Base-by-base conservation (phyloP, 2,888 invertebrate species). In the Agriopis aurantiaria region DNA sequence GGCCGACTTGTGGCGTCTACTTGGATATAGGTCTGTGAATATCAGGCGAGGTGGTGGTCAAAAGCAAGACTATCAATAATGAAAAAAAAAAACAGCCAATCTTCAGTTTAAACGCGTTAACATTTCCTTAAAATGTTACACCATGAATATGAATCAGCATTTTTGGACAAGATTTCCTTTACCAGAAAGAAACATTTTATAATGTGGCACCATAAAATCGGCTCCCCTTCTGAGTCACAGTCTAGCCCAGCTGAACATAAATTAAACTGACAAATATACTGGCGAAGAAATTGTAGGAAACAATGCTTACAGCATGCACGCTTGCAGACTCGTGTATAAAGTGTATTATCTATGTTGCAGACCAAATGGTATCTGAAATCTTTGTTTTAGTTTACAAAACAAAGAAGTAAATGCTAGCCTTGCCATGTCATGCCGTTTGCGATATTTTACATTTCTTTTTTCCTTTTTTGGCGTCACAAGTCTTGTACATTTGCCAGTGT, bases 191-290 rank as follows among this genome's bases (percentile, higher is more conserved):
- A 62, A 53, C 45, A 53, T 62, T 62, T 62, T 52, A 45, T 41
- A 62, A 45, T 62, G 52, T 57, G 12, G 51, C 14, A n/a, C 11
- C 55, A 41, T 49, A 62, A 68, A 68, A 63, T 58, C 53, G 63
- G 58, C 68, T 58, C 62, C 53, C 12, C 14, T 43, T n/a, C 52
- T 68, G 63, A 68, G 33, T 68, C 68, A 64, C 52, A 43, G 65
- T 69, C 65, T 69, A 69, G 60, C 49, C 65, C 14, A n/a, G 58
- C 49, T 55, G 9, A 17, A 64, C 64, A 55, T 68, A 68, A 68
- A 63, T 68, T 68, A 68, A 58, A 64, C 62, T 57, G 67, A 59
- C 62, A 64, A 64, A 68, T 63, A 58, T 63, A 57, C 52, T 23
- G 45, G 52, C 53, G 23, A 5, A 49, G 61, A 65, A 55, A 65